Conservation (phyloP, 2,113 vertebrate genomes). For the Cromileptes altivelis region DNA sequence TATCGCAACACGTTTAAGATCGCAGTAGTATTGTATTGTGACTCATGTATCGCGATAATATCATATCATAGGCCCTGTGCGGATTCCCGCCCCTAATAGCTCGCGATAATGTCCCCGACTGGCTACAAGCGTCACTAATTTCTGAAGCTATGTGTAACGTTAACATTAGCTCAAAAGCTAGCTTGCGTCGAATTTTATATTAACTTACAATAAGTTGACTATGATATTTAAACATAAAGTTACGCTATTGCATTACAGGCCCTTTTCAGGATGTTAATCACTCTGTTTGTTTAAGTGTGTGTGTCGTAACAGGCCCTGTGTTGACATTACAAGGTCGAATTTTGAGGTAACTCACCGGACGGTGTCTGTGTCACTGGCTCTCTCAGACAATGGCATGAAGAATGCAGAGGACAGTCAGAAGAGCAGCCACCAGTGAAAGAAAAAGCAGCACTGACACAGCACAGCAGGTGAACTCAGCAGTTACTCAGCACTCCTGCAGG, state of each 20-base stretch:
- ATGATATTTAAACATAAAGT: too few species aligned
- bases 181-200: too few species aligned
- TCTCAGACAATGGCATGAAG: slow-evolving; percentile 52
- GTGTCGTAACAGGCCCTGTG: background rate
- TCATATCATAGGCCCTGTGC: too few species aligned
- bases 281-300: background rate
- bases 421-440: background rate
- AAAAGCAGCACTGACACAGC: background rate
- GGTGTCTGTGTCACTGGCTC: slow-evolving; percentile 2
- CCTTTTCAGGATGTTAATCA: background rate
- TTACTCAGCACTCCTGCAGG: background rate
- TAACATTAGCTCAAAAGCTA: too few species aligned
- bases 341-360: slow-evolving; percentile 52
- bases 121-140: too few species aligned
- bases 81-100: too few species aligned
- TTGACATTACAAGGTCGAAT: background rate
- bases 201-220: too few species aligned
- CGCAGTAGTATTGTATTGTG: too few species aligned
- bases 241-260: background rate
- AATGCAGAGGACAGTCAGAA: slow-evolving; percentile 12
- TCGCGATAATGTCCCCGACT: too few species aligned
- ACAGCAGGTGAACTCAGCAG: slow-evolving; percentile 7
- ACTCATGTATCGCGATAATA: too few species aligned
- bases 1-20: too few species aligned
- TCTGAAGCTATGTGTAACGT: too few species aligned